Evolutionary conservation across 1,140 invertebrate species (phyloP).

Genomic region (Eupeodes corollae): DNA sequence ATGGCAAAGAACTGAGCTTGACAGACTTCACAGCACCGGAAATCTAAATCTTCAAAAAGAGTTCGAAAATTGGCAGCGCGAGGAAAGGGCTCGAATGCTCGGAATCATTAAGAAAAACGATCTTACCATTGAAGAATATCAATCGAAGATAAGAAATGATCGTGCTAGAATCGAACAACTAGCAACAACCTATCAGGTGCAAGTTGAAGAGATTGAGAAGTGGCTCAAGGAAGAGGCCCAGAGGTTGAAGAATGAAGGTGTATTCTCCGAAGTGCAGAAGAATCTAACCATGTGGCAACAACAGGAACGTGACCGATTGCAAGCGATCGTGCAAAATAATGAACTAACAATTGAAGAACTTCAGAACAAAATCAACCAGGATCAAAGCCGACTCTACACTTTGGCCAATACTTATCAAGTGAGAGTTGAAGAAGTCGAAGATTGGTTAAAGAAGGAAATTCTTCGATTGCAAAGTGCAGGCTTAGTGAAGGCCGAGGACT

Average conservation of each 20-base stretch:
- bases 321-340: slow-evolving; percentile 23
- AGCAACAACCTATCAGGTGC: slow-evolving; percentile 26
- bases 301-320: slow-evolving; percentile 24
- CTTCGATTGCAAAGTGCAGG: slow-evolving; percentile 25
- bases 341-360: slow-evolving; percentile 26
- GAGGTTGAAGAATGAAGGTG: slow-evolving; percentile 26
- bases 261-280: slow-evolving; percentile 27
- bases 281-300: slow-evolving; percentile 27
- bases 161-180: slow-evolving; percentile 22
- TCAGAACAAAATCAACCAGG: slow-evolving; percentile 28
- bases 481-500: slow-evolving; percentile 23
- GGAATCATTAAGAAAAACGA: slow-evolving; percentile 24
- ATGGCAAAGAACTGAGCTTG: slow-evolving; percentile 27
- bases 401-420: slow-evolving; percentile 30
- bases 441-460: slow-evolving; percentile 31
- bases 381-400: slow-evolving; percentile 25
- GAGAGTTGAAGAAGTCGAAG: slow-evolving; percentile 26
- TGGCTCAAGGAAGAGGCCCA: slow-evolving; percentile 28
- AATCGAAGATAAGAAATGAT: slow-evolving; percentile 24
- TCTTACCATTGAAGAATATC: slow-evolving; percentile 30
- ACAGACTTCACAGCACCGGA: slow-evolving; percentile 20
- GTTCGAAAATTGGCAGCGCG: slow-evolving; percentile 29
- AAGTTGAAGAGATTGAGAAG: slow-evolving; percentile 26
- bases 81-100: slow-evolving; percentile 20
- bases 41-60: slow-evolving; percentile 22